Evolutionary conservation across 2,888 invertebrate species (phyloP), one percentile per base, ranked within the genome.

Genomic region (Spodoptera littoralis): DNA sequence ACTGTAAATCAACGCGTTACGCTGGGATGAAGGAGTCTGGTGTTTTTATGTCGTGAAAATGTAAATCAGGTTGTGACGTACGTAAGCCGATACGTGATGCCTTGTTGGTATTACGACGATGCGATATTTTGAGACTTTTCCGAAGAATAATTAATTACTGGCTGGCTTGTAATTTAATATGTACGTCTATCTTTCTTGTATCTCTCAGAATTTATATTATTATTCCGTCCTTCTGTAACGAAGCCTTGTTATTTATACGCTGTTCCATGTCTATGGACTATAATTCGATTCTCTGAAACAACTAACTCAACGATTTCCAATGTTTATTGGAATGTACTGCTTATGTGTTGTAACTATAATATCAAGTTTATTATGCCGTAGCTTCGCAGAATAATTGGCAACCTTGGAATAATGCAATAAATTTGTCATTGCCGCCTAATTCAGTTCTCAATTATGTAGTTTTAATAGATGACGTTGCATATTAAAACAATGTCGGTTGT

Each of bases 1-100:
- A 71, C 63, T 60, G 63, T 71, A 61, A 65, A 66, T 70, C 65
- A 60, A 60, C 51, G 65, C 67, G 60, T 53, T 58, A 60, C 64
- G 41, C 11, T 45, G 58, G 57, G 12, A 64, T 76, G 61, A 71
- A 65, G 64, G 45, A 59, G 59, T 79, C 58, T 64, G 59, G 53
- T 51, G 47, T 69, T 72, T 68, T 60, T 56, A 46, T 70, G 64
- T 58, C 59, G 51, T 67, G 62, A 51, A 59, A 36, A 56, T 58
- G 51, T 58, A 64, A 66, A 72, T 60, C 59, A 27, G 49, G 51
- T 50, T 55, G 61, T 60, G 69, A 57, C 36, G 36, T 50, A 55
- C 46, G 43, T 61, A 55, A 61, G 13, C 43, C 11, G 47, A 30
- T 42, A n/a, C 47, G 27, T 41, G 13, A 24, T 58, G 44, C 58